phyloP scores from a whole-genome alignment of 1,140 invertebrate species.

The Subanguina moxae region DNA sequence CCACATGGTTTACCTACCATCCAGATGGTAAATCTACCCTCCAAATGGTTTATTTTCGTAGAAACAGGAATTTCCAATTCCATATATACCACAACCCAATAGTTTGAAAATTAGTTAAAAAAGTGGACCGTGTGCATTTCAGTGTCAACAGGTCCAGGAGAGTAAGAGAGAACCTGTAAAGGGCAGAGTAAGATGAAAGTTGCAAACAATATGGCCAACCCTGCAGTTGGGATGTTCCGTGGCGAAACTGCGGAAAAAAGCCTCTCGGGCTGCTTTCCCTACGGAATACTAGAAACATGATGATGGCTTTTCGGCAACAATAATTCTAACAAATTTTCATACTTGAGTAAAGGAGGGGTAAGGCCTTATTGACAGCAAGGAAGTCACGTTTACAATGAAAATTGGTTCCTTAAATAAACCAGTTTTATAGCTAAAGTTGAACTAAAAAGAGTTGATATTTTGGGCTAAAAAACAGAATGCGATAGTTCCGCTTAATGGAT shows the following conservation, averaged over 20 bases:
- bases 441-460: background rate
- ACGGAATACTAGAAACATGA: constrained; percentile 38
- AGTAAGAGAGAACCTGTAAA: constrained; percentile 71
- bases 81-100: too few relatives aligned
- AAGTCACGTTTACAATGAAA: constrained; percentile 80
- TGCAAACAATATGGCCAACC: constrained; percentile 61
- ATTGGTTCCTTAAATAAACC: constrained; percentile 42
- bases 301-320: constrained; percentile 20
- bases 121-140: constrained; percentile 72
- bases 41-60: too few relatives aligned
- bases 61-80: too few relatives aligned
- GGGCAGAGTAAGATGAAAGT: too few relatives aligned
- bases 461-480: too few relatives aligned
- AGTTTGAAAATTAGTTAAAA: too few relatives aligned
- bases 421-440: constrained; percentile 27
- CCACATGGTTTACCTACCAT: too few relatives aligned
- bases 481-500: too few relatives aligned
- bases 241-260: constrained; percentile 79
- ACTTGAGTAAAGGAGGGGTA: constrained; percentile 76
- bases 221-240: constrained; percentile 72
- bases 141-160: constrained; percentile 85
- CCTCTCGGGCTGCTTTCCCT: constrained; percentile 75
- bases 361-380: constrained; percentile 72
- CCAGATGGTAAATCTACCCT: too few relatives aligned
- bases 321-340: constrained; percentile 61